Percentiles rank a stretch among this genome's conserved stretches.
Conservation (phyloP, 1,140 invertebrate species). For the Hypothenemus hampei region DNA sequence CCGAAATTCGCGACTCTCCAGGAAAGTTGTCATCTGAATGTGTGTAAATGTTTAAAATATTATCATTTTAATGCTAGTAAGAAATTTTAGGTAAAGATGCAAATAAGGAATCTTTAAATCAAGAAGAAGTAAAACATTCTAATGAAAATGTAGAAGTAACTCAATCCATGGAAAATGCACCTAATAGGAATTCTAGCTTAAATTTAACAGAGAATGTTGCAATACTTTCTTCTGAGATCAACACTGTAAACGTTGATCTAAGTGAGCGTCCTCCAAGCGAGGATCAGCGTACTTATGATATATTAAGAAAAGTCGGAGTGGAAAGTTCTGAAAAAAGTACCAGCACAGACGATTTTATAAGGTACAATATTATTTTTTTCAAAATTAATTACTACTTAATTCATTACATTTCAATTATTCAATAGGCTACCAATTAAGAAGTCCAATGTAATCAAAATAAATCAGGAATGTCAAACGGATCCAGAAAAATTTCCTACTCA, state of each 20-base stretch:
- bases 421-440: slow-evolving; percentile 47
- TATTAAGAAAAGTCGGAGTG: slow-evolving; percentile 39
- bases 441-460: slow-evolving; percentile 41
- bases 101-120: no score
- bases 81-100: no score
- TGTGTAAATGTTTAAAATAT: no score
- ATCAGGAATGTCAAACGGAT: slow-evolving; percentile 40
- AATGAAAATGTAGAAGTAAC: no score
- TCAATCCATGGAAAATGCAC: no score
- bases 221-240: slow-evolving; percentile 11
- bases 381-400: neutral
- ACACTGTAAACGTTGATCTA: slow-evolving; percentile 35
- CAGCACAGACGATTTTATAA: slow-evolving; percentile 46
- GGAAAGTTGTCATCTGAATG: no score
- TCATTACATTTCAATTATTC: neutral
- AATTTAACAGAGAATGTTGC: slow-evolving; percentile 18
- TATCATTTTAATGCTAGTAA: no score
- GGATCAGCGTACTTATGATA: slow-evolving; percentile 44
- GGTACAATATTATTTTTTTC: slow-evolving; percentile 5
- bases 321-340: slow-evolving; percentile 46
- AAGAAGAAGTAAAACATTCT: no score
- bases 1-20: no score
- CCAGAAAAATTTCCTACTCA: slow-evolving; percentile 34
- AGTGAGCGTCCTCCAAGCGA: slow-evolving; percentile 45
- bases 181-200: slow-evolving; percentile 3